phyloP scores from a whole-genome alignment of 2,797 vertebrate genomes.

The Tapera naevia region DNA sequence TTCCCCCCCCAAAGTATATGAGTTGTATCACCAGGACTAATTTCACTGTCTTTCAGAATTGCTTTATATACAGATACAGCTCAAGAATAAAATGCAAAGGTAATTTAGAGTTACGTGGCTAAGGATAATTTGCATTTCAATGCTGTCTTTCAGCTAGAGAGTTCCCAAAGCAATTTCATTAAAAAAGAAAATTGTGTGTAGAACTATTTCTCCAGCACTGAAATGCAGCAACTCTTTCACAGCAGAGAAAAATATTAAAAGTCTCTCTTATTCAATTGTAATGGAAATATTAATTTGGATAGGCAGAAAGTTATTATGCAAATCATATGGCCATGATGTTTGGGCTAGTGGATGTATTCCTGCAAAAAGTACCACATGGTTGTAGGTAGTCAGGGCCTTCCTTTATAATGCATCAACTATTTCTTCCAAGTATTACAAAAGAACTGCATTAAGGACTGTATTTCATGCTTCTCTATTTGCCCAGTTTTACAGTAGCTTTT shows the following conservation, averaged over 20 bases:
- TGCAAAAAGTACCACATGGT: not conserved
- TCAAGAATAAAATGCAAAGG: not conserved
- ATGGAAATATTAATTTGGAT: not conserved
- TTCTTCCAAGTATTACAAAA: not conserved
- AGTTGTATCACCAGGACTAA: not conserved
- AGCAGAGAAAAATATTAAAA: not conserved
- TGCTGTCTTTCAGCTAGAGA: not conserved
- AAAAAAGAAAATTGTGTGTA: not conserved
- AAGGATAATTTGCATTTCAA: slow-evolving; percentile 7
- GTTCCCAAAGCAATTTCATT: not conserved
- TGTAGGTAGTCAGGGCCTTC: not conserved
- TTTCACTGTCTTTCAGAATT: not conserved
- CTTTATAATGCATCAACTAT: not conserved
- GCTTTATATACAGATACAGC: not conserved
- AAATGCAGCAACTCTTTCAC: not conserved
- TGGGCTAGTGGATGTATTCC: not conserved
- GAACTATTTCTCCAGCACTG: not conserved
- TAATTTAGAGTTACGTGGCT: not conserved
- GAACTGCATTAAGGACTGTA: not conserved
- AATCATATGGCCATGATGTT: not conserved
- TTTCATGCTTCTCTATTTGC: not conserved
- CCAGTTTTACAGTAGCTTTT: not conserved
- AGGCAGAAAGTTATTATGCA: not conserved
- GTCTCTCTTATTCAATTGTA: not conserved
- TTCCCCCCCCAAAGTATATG: not conserved